Evolutionary conservation across 2,888 invertebrate species (phyloP).

Genomic region (Euspilapteryx auroguttella): DNA sequence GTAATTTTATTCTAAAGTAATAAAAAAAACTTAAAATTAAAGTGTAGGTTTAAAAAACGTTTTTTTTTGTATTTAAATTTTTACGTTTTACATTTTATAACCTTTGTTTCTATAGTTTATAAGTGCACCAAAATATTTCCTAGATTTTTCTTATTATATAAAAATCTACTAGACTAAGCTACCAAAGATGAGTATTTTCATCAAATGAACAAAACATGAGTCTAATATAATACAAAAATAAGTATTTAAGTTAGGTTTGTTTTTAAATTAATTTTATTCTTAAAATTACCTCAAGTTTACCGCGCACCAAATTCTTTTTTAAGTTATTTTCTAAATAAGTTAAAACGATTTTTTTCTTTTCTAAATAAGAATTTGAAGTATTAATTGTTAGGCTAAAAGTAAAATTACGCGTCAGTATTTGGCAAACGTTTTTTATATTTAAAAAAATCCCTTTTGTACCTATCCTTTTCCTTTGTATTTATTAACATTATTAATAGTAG

Average conservation of each 20-base stretch:
- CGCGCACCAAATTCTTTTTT: constrained; percentile 46
- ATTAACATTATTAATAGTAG: constrained; percentile 32
- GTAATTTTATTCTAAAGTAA: too few species aligned
- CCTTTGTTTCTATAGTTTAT: too few species aligned
- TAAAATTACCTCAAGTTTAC: constrained; percentile 57
- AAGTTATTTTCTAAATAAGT: not conserved
- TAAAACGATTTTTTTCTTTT: constrained; percentile 29
- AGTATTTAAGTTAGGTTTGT: not conserved
- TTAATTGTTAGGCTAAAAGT: constrained; percentile 21
- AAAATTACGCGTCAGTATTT: not conserved
- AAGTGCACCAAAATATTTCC: constrained; percentile 38
- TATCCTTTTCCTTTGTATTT: constrained; percentile 44
- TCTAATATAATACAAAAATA: not conserved
- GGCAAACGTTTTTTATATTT: not conserved
- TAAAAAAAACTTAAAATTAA: too few species aligned
- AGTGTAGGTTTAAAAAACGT: too few species aligned
- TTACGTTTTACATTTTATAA: too few species aligned
- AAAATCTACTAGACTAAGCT: too few species aligned
- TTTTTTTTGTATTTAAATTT: too few species aligned
- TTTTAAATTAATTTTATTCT: constrained; percentile 27
- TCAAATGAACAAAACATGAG: constrained; percentile 32
- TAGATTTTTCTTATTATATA: constrained; percentile 30
- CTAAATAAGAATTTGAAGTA: constrained; percentile 30
- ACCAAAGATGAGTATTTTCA: constrained; percentile 53
- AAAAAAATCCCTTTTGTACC: constrained; percentile 20